Base-by-base conservation (phyloP, 2,797 vertebrate species). In the Notolepis coatsorum region DNA sequence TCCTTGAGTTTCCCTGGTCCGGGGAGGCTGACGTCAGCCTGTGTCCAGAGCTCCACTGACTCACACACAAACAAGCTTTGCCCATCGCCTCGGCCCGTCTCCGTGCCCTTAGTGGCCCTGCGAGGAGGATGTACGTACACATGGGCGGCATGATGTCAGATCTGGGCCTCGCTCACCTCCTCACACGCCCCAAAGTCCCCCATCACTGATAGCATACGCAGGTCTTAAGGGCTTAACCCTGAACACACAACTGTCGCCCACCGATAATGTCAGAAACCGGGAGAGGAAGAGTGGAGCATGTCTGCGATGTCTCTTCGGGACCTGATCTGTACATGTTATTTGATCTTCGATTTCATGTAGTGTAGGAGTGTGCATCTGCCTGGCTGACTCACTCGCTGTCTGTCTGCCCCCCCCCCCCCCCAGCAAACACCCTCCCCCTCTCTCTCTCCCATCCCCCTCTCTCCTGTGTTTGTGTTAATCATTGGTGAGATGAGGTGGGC, bases 341-440 rank as follows among this genome's bases (percentile, higher is more conserved):
- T 79, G 80, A 69, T 71, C 73, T 75, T 87, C 66, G 73, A 77
- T 86, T 80, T 69, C 77, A 80, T 42, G 55, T 48, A 35, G 64
- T 79, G 89, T 89, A 81, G 88, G 87, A 87, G 86, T 82, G 80
- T 79, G 73, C 84, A 88, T 28, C 25, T 30, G n/a, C 12, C 28
- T 33, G 28, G 33, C 30, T 20, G 28, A 10, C 17, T 18, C 48
- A 8, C 15, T 7, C 9, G 12, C 8, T 30, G 17, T 31, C 24
- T 35, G 10, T 23, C 21, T 7, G 3, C 9, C 15, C n/a, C 41
- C 4, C 9, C 15, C n/a, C 41, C 4, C 39, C 13, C 39, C 39
- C 39, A 13, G 6, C 45, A 13, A n/a, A 23, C 21, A 12, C 55
- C 57, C 25, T 7, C 21, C 10, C 9, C 13, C 79, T 79, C 45